Base-by-base conservation (phyloP, 2,888 invertebrate species). In the Gryllus longicercus region DNA sequence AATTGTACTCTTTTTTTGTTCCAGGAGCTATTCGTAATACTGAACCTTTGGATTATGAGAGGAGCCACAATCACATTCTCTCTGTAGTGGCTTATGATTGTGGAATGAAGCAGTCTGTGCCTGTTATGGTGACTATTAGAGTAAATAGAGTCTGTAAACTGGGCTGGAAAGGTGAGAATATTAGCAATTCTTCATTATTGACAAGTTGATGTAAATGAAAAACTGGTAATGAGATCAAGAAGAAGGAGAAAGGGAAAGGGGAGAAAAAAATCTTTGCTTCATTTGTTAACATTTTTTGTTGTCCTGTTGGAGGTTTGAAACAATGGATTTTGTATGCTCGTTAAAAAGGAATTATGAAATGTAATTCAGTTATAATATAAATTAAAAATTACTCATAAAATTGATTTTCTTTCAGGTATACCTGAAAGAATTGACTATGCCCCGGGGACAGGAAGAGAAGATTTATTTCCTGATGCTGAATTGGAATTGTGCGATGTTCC, bases 61-160 rank as follows among this genome's bases (percentile, higher is more conserved):
- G 94, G 82, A 94, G 95, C 11, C 97, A 97, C 89, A 98, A 97
- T 88, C 97, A 98, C 89, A 98, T 99, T 84, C 89, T 99, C 78
- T 96, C 96, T 51, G 96, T 99, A 82, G 96, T 98, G 82, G 99
- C 99, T 2, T 96, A 96, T 86, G 99, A 99, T 88, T 99, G 99
- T 87, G 98, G 97, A 77, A 97, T 97, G 95, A 94, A 95, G 86
- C 93, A 94, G 86, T 97, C 97, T 0, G 91, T 95, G 75, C 97
- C 98, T 0, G 96, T 97, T 78, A 95, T 98, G 93, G 97, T 99
- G 85, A 99, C 97, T 85, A 94, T 99, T 87, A 96, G 96, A 87
- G 96, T 98, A 83, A 92, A 93, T 86, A 91, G 94, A 83, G 92
- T 93, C 74, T 95, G 95, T 87, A 91, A 92, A 81, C 91, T 93